phyloP scores from a whole-genome alignment of 2,888 invertebrate genomes.

The Altica lythri region DNA sequence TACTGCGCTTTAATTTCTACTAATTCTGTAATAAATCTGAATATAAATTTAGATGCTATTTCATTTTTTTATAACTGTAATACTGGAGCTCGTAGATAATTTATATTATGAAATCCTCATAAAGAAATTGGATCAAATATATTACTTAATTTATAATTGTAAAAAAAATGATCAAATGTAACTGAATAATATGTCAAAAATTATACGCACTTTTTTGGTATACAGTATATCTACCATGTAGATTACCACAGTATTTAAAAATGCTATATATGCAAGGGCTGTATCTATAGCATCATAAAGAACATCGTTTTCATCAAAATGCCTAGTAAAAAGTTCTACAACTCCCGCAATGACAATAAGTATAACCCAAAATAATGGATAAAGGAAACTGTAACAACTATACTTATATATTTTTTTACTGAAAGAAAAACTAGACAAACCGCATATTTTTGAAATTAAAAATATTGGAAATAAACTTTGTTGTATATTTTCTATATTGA shows the following conservation, averaged over 20 bases:
- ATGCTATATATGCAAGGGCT: not conserved
- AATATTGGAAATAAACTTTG: slow-evolving; percentile 6
- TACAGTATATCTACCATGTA: not conserved
- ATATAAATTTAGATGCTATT: too few species aligned
- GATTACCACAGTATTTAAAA: slow-evolving; percentile 8
- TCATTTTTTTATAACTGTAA: too few species aligned
- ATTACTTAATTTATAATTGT: too few species aligned
- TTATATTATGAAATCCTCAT: too few species aligned
- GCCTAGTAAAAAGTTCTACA: not conserved
- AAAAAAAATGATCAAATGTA: too few species aligned
- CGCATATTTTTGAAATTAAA: slow-evolving; percentile 5
- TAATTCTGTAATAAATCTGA: too few species aligned
- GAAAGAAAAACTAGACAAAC: not conserved
- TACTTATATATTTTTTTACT: not conserved
- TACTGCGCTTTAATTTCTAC: too few species aligned
- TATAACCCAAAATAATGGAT: slow-evolving; percentile 1
- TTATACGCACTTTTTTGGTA: slow-evolving; percentile 9
- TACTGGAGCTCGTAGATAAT: too few species aligned
- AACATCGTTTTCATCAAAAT: slow-evolving; percentile 2
- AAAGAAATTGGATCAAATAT: too few species aligned
- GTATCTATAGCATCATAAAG: slow-evolving; percentile 11
- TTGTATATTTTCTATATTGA: not conserved
- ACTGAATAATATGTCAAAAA: too few species aligned
- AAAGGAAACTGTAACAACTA: slow-evolving; percentile 4
- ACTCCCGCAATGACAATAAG: not conserved